phyloP scores from a whole-genome alignment of 1,140 invertebrate genomes.

The Cotesia typhae region DNA sequence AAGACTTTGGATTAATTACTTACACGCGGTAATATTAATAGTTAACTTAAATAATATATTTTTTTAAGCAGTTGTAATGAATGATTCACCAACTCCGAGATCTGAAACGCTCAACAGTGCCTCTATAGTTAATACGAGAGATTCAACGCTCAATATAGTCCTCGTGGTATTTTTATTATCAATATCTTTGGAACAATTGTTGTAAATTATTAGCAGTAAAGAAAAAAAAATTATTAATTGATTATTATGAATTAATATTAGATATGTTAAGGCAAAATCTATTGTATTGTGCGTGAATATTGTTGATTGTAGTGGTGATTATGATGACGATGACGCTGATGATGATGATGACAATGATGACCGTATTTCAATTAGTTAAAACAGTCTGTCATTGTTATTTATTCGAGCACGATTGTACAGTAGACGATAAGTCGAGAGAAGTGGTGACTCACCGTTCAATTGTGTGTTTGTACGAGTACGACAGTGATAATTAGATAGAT shows the following conservation, averaged over 20 bases:
- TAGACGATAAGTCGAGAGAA: slow-evolving; percentile 31
- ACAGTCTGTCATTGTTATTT: slow-evolving; percentile 24
- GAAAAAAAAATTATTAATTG: neutral
- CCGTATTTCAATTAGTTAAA: slow-evolving; percentile 11
- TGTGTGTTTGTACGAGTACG: slow-evolving; percentile 5
- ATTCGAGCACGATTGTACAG: slow-evolving; percentile 27
- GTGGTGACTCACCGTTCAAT: slow-evolving; percentile 16
- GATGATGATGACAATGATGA: neutral
- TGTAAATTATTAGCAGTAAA: neutral
- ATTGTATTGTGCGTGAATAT: slow-evolving; percentile 9
- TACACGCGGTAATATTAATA: neutral
- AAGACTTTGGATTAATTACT: neutral
- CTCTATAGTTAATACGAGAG: neutral
- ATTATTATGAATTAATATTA: slow-evolving; percentile 9
- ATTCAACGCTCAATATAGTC: slow-evolving; percentile 19
- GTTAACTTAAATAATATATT: neutral
- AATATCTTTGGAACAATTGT: neutral
- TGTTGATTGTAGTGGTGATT: neutral
- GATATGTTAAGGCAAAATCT: too few relatives aligned
- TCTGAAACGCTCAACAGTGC: slow-evolving; percentile 2
- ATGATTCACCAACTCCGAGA: slow-evolving; percentile 17
- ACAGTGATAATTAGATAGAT: slow-evolving; percentile 4
- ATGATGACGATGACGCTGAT: neutral
- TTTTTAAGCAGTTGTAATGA: slow-evolving; percentile 14
- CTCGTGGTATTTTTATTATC: slow-evolving; percentile 13